Evolutionary conservation across 2,888 invertebrate species (phyloP).

Genomic region (Leptogaster cylindrica): DNA sequence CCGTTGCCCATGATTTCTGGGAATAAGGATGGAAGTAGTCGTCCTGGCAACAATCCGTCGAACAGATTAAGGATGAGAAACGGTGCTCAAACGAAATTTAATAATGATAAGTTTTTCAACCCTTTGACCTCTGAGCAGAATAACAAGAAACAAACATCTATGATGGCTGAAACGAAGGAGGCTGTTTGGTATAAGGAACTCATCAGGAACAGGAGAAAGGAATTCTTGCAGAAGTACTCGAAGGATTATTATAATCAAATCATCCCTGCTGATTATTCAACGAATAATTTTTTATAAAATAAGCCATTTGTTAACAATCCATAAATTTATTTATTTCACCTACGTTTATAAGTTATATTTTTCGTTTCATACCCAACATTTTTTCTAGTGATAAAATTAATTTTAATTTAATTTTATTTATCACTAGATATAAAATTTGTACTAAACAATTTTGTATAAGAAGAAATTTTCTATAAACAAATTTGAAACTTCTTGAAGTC

Average conservation of each 20-base stretch:
- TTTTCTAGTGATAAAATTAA: no score
- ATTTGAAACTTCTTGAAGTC: no score
- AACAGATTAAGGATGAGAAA: no score
- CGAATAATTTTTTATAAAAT: background rate
- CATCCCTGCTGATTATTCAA: slow-evolving; percentile 34
- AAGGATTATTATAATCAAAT: slow-evolving; percentile 15
- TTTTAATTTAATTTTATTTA: no score
- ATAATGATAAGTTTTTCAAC: slow-evolving; percentile 43
- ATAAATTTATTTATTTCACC: no score
- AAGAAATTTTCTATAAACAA: no score
- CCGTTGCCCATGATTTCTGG: slow-evolving; percentile 7
- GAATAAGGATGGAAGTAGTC: slow-evolving; percentile 16
- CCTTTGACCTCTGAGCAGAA: slow-evolving; percentile 28
- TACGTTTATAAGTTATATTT: no score
- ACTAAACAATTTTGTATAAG: no score
- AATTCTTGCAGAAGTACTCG: slow-evolving; percentile 40
- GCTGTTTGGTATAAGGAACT: slow-evolving; percentile 45
- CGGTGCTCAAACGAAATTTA: background rate
- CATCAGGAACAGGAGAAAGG: slow-evolving; percentile 39
- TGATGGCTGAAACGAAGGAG: slow-evolving; percentile 40
- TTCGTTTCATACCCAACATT: no score
- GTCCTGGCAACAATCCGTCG: no score
- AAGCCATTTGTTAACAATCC: no score
- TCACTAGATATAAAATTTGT: no score
- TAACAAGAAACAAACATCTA: background rate